Base-by-base conservation (phyloP, 2,113 vertebrate genomes). In the Gobio gobio region DNA sequence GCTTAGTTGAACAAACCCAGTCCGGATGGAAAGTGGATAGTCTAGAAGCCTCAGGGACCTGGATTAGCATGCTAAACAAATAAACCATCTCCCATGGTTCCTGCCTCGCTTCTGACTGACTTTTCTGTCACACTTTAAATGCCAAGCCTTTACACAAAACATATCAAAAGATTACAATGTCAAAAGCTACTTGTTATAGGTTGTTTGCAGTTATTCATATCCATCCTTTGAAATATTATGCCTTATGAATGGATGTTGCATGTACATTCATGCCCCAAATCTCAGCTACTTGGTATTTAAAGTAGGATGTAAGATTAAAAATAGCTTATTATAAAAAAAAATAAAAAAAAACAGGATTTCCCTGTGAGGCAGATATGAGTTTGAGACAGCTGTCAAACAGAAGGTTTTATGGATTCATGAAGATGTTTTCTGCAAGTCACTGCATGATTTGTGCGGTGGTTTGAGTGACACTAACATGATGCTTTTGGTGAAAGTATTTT, bases 1-100 rank as follows among this genome's bases (percentile, higher is more conserved):
- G 64, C 16, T 59, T 76, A 84, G 86, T 59, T 84, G 76, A 74
- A 54, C 26, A 87, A 87, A 83, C 16, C 2, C 20, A n/a, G 24
- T 70, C 18, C 5, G 5, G 64, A 47, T 56, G 10, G 47, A 76
- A 14, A 43, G 70, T 61, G 40, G 33, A 76, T 40, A 24, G 40
- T 73, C 8, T 26, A 2, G n/a, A 40, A 51, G 33, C 75, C 58
- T 58, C 14, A 12, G 56, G 54, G 63, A 64, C 36, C 43, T 78
- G 63, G 18, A 54, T 83, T 26, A 45, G 64, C 26, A 36, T 75
- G 70, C 75, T 83, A 73, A 72, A 76, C 10, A 83, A 64, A 78
- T 51, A 43, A 61, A 59, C 40, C 29, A 6, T 3, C 54, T 24
- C 22, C 7, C 18, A 61, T 45, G 22, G 3, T n/a, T 54, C 59